A percentile compares a stretch with the other conserved stretches of the same genome.
phyloP scores from a whole-genome alignment of 2,888 invertebrate genomes.

The Oasisia sp. region DNA sequence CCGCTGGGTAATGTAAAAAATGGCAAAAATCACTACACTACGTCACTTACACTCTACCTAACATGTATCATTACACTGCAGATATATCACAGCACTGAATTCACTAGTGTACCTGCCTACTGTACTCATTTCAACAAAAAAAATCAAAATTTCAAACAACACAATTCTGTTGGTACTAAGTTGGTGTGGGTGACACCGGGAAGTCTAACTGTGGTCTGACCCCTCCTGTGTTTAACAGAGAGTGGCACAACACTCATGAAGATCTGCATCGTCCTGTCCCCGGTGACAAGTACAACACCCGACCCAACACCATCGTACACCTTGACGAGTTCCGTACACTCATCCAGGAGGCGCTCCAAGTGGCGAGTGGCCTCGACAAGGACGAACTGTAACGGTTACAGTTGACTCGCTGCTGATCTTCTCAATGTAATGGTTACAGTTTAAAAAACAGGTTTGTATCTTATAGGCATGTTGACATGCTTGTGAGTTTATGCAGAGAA shows the following conservation, averaged over 20 bases:
- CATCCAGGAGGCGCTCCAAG: constrained; percentile 35
- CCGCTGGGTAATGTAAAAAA: too few relatives aligned
- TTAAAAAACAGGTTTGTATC: neutral
- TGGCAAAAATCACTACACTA: too few relatives aligned
- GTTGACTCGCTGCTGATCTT: neutral
- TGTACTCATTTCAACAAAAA: too few relatives aligned
- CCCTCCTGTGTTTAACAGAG: constrained; percentile 13
- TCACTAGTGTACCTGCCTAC: too few relatives aligned
- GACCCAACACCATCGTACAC: constrained; percentile 41
- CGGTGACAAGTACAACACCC: constrained; percentile 31
- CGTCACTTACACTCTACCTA: too few relatives aligned
- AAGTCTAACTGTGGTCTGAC: too few relatives aligned
- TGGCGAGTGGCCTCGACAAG: neutral
- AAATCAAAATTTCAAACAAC: too few relatives aligned
- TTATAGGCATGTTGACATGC: neutral
- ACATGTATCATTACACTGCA: too few relatives aligned
- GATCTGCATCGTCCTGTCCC: constrained; percentile 17
- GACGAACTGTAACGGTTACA: neutral
- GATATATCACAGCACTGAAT: too few relatives aligned
- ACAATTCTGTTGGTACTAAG: too few relatives aligned
- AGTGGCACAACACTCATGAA: constrained; percentile 44
- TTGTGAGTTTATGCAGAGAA: neutral
- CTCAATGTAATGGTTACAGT: neutral
- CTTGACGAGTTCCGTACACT: constrained; percentile 39
- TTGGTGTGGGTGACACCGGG: too few relatives aligned